phyloP scores from a whole-genome alignment of 2,888 invertebrate genomes.

The Meiosimyza platycephala region DNA sequence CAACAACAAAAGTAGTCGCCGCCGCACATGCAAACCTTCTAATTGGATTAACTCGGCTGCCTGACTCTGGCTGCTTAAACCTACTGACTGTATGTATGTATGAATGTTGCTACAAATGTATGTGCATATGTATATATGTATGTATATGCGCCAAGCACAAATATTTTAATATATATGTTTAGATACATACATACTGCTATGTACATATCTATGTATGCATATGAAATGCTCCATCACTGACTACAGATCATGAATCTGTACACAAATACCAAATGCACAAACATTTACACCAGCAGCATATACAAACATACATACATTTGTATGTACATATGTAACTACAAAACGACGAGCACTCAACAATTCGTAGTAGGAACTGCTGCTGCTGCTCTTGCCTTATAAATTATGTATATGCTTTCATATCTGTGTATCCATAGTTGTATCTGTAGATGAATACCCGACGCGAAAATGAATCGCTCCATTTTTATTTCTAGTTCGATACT shows the following conservation, averaged over 20 bases:
- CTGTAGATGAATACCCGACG: conserved; percentile 22
- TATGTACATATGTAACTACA: not conserved
- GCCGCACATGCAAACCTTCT: conserved; percentile 37
- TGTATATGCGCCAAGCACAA: too few species aligned
- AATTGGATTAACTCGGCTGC: conserved; percentile 47
- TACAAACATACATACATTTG: conserved; percentile 12
- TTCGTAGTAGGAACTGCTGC: conserved; percentile 10
- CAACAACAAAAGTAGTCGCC: not conserved
- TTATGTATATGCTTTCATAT: conserved; percentile 23
- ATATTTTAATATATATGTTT: not conserved
- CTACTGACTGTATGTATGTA: not conserved
- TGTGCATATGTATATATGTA: not conserved
- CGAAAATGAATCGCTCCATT: not conserved
- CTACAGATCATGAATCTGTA: conserved; percentile 21
- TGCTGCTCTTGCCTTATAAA: conserved; percentile 34
- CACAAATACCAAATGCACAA: not conserved
- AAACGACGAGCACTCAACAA: not conserved
- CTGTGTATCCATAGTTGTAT: too few species aligned
- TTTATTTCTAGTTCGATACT: too few species aligned
- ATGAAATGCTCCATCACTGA: not conserved
- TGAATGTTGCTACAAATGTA: not conserved
- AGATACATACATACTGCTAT: not conserved
- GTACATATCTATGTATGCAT: not conserved
- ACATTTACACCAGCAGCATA: too few species aligned
- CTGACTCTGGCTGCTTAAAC: too few species aligned